Evolutionary conservation across 2,888 invertebrate species (phyloP).

Genomic region (Pachydiplax longipennis): DNA sequence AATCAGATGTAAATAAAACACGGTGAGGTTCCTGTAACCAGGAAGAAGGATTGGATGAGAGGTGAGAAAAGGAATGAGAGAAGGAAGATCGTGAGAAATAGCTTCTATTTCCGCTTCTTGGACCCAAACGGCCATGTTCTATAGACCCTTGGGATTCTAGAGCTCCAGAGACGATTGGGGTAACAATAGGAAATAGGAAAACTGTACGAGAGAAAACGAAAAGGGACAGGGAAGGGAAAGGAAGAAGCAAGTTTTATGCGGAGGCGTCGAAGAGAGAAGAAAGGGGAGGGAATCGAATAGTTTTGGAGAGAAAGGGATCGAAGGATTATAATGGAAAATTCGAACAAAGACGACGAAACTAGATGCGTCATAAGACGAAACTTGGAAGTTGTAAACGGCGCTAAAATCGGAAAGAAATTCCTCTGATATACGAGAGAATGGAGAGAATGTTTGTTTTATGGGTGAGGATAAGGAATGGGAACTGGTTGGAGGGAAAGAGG

Average conservation of each 20-base stretch:
- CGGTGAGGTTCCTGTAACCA: no score
- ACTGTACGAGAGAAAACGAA: not conserved
- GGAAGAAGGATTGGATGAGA: not conserved
- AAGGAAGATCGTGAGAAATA: not conserved
- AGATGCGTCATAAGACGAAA: not conserved
- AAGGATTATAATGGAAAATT: not conserved
- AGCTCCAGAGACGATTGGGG: not conserved
- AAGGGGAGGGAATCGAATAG: not conserved
- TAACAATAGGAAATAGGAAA: not conserved
- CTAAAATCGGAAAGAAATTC: not conserved
- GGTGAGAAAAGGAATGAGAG: not conserved
- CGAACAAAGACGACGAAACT: not conserved
- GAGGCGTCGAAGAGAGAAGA: not conserved
- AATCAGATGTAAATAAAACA: no score
- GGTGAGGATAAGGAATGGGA: not conserved
- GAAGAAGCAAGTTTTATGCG: not conserved
- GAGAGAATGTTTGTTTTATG: no score
- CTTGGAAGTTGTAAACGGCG: not conserved
- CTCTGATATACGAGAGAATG: not conserved
- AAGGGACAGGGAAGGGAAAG: not conserved
- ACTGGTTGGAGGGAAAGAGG: not conserved
- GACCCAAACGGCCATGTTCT: not conserved
- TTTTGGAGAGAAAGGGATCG: not conserved
- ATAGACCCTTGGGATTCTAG: not conserved
- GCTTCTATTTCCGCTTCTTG: not conserved